phyloP scores from a whole-genome alignment of 2,797 vertebrate species.

The Myotis daubentonii region DNA sequence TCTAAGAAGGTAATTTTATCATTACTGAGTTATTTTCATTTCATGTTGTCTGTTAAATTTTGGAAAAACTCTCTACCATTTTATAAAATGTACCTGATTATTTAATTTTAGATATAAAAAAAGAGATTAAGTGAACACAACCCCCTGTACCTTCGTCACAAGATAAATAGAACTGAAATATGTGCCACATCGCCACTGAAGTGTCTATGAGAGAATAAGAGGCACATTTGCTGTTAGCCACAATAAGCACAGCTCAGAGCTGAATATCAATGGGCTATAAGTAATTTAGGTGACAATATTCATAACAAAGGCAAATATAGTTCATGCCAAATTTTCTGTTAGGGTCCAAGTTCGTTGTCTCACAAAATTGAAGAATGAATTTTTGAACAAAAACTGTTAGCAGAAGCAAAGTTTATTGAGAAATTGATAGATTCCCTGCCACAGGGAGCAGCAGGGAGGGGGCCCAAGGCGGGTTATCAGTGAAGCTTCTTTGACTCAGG shows the following conservation, averaged over 20 bases:
- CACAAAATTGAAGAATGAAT: too few species aligned
- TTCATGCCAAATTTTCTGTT: background rate
- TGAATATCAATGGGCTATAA: background rate
- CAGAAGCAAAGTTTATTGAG: too few species aligned
- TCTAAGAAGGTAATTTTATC: background rate
- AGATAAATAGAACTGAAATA: background rate
- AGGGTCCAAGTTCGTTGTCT: too few species aligned
- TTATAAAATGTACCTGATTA: background rate
- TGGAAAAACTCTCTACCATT: background rate
- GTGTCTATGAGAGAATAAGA: background rate
- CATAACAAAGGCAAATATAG: background rate
- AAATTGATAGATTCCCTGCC: too few species aligned
- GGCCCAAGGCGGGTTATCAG: too few species aligned
- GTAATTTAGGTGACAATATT: background rate
- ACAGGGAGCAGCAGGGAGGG: too few species aligned
- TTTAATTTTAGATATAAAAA: constrained; percentile 5
- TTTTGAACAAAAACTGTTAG: too few species aligned
- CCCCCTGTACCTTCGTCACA: fast-evolving
- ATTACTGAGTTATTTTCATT: background rate
- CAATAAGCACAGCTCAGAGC: background rate
- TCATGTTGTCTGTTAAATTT: background rate
- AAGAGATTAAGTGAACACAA: background rate
- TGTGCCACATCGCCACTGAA: background rate
- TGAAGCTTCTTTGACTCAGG: too few species aligned
- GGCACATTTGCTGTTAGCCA: background rate